These are phyloP conservation scores for Anadara kagoshimensis DNA, from an alignment of 1,140 invertebrate species.

Conservation along the genomic window DNA sequence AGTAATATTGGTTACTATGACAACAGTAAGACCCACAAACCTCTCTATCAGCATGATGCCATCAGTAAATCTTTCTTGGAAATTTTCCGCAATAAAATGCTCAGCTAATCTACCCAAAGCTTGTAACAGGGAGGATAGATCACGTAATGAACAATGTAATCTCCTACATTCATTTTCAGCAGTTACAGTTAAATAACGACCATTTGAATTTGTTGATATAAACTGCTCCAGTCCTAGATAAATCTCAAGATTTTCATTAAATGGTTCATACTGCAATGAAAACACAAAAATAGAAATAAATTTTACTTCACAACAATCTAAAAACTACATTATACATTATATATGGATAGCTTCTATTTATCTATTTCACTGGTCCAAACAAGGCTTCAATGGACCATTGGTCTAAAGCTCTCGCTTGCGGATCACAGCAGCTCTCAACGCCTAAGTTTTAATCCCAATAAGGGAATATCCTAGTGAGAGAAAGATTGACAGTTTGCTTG, in stretches of 20 bases:
- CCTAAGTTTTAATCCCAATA: too few relatives aligned
- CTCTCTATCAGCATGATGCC: conserved; percentile 66
- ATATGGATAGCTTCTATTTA: too few relatives aligned
- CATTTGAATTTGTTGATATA: conserved; percentile 61
- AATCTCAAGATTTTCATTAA: conserved; percentile 76
- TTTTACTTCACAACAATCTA: too few relatives aligned
- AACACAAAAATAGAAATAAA: not conserved
- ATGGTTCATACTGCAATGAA: conserved; percentile 67
- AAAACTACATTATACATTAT: too few relatives aligned
- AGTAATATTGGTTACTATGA: not conserved
- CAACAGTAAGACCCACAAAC: conserved; percentile 36
- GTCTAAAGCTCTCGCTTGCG: too few relatives aligned
- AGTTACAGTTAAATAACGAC: conserved; percentile 70
- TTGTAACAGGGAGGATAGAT: conserved; percentile 80
- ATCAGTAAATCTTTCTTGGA: conserved; percentile 66
- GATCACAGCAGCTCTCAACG: too few relatives aligned
- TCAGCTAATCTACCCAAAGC: conserved; percentile 78
- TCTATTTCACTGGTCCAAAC: too few relatives aligned
- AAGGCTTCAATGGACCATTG: too few relatives aligned
- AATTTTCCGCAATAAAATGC: conserved; percentile 77
- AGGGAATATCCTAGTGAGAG: too few relatives aligned
- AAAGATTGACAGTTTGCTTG: too few relatives aligned
- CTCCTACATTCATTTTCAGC: conserved; percentile 75
- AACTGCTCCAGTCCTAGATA: conserved; percentile 76
- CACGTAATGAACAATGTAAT: conserved; percentile 78